Evolutionary conservation across 2,797 vertebrate genomes (phyloP).

Genomic region (Lithobates pipiens): DNA sequence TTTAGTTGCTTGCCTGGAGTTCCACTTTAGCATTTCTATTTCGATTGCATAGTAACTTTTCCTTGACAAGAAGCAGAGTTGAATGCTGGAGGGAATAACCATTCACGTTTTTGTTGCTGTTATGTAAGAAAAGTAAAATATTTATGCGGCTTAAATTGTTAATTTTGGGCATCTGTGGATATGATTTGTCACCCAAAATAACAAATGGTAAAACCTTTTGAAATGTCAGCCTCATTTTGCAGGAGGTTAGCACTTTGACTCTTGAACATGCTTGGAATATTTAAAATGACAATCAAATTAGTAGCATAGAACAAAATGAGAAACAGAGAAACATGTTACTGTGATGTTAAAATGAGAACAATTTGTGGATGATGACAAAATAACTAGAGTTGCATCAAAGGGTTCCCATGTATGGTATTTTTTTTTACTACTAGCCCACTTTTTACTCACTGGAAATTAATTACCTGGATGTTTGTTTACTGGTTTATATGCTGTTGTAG

Average conservation of each 20-base stretch:
- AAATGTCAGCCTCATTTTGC: conserved; percentile 7
- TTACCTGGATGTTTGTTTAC: background rate
- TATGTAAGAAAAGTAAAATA: conserved; percentile 33
- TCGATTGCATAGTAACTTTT: background rate
- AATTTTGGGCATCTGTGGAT: conserved; percentile 27
- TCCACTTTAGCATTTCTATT: background rate
- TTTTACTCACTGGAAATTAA: background rate
- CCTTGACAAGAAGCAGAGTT: background rate
- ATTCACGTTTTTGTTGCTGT: background rate
- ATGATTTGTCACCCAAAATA: conserved; percentile 4
- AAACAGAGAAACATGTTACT: background rate
- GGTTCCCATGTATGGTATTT: background rate
- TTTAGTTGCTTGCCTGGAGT: background rate
- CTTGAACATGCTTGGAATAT: background rate
- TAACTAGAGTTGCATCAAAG: background rate
- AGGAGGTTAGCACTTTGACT: conserved; percentile 14
- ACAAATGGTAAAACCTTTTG: conserved; percentile 5
- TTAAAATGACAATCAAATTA: conserved; percentile 7
- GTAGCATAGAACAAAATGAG: background rate
- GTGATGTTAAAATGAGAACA: background rate
- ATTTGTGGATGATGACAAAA: background rate
- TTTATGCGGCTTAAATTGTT: conserved; percentile 25
- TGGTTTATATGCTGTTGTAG: no score
- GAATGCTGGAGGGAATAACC: background rate
- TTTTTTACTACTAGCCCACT: background rate